phyloP scores from a whole-genome alignment of 2,113 vertebrate genomes.

The Pomatorhinus ruficollis region DNA sequence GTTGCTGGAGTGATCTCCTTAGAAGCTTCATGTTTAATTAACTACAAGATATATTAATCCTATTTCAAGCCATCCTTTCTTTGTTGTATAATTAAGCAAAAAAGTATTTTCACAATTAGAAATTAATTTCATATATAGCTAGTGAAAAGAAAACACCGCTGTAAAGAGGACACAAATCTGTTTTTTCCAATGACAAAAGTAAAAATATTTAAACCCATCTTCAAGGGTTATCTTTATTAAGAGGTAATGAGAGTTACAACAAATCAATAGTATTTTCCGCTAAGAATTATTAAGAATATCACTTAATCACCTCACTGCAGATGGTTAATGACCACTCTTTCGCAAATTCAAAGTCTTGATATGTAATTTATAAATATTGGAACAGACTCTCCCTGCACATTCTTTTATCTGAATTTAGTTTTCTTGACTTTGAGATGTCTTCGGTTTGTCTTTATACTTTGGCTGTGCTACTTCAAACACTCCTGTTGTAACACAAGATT shows the following conservation, averaged over 20 bases:
- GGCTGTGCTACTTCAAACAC: background rate
- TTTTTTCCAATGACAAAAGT: background rate
- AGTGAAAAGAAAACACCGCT: background rate
- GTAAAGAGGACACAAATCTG: background rate
- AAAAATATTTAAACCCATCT: background rate
- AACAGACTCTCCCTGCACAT: background rate
- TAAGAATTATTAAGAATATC: background rate
- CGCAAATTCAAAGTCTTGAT: background rate
- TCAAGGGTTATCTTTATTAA: background rate
- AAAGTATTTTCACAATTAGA: slow-evolving; percentile 50
- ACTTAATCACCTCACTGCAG: background rate
- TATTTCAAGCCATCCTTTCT: slow-evolving; percentile 53
- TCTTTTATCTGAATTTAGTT: background rate
- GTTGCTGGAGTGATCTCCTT: slow-evolving; percentile 54
- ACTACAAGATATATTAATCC: slow-evolving; percentile 56
- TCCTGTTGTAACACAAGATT: background rate
- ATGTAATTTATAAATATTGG: background rate
- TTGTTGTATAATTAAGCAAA: slow-evolving; percentile 64
- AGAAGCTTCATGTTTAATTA: slow-evolving; percentile 70
- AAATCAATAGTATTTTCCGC: background rate
- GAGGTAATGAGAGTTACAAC: background rate
- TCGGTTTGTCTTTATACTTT: background rate
- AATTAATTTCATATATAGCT: background rate
- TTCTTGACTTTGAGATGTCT: background rate
- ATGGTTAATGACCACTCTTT: background rate